Conservation (phyloP, 2,113 vertebrate species). For the Echinops telfairi region DNA sequence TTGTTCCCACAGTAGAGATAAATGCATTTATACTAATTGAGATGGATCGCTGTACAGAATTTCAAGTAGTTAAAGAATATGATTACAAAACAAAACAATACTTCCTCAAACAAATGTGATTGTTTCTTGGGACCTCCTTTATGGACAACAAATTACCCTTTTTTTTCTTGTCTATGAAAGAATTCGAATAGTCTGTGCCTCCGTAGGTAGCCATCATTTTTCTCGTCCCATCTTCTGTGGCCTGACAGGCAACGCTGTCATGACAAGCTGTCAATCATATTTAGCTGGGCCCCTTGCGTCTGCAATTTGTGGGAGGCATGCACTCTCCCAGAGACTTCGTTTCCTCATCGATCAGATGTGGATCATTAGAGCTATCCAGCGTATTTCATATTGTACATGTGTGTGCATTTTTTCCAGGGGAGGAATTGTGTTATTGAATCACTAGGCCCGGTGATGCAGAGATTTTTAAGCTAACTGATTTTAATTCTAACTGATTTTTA, state of each 20-base stretch:
- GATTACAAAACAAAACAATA: not conserved
- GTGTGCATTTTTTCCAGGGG: not conserved
- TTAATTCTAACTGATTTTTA: slow-evolving; percentile 56
- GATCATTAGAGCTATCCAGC: not conserved
- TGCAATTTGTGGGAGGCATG: not conserved
- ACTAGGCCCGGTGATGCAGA: not conserved
- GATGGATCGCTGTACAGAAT: slow-evolving; percentile 9
- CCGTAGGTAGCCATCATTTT: not conserved
- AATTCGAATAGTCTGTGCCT: slow-evolving; percentile 20
- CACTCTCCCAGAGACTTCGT: not conserved
- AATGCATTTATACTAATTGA: slow-evolving; percentile 63
- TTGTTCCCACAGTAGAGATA: slow-evolving; percentile 42
- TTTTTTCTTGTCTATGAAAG: slow-evolving; percentile 23
- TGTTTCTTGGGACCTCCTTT: slow-evolving; percentile 3
- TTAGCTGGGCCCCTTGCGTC: not conserved
- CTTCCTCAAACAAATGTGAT: not conserved
- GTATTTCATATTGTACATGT: not conserved
- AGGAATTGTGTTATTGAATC: not conserved
- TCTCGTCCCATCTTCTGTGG: not conserved
- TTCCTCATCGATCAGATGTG: not conserved
- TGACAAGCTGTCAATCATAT: not conserved
- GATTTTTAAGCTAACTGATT: slow-evolving; percentile 59
- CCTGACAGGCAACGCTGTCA: not conserved
- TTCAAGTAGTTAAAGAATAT: slow-evolving; percentile 46
- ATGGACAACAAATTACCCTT: not conserved